Base-by-base conservation (phyloP, 2,888 invertebrate species). In the Bellardia pandia region DNA sequence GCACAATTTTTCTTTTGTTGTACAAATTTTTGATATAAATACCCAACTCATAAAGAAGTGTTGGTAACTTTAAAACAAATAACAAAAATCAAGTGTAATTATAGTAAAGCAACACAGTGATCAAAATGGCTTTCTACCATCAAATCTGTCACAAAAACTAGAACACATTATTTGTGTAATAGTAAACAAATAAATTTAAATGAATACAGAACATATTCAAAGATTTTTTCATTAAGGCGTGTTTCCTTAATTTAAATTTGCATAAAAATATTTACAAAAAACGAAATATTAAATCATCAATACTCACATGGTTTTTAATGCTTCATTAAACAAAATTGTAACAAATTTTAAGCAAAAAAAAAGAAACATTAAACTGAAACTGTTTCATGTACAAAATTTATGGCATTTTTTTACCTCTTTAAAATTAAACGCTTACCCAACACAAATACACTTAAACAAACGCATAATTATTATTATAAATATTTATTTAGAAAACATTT, bases 261-360 rank as follows among this genome's bases (percentile, higher is more conserved):
- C 53, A 64, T 72, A 56, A 30, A 33, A 68, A 13, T 48, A 78
- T 60, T 14, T 30, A 9, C 45, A 66, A 23, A n/a, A 33, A 51
- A 64, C n/a, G 56, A 1, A 48, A 51, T 30, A 56, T 53, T 51
- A 64, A 80, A 75, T 75, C 75, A 69, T 66, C 40, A 60, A 58
- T 56, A 48, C 42, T 74, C 48, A 56, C 42, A 75, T 75, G 3
- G 45, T 56, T 77, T 53, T 72, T 74, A 23, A 82, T 69, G 86
- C 79, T 72, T 86, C 86, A 83, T 86, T 83, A 68, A 79, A 66
- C 42, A 79, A 83, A 83, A 83, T 75, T 86, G 45, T 71, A 71
- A 79, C 74, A 86, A 76, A 86, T 66, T 66, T 60, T n/a, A 45
- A 45, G 16, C 40, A 76, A 82, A 75, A 62, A 72, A 58, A 23